Conservation (phyloP, 2,888 invertebrate species). For the Mesorhabditis belari region DNA sequence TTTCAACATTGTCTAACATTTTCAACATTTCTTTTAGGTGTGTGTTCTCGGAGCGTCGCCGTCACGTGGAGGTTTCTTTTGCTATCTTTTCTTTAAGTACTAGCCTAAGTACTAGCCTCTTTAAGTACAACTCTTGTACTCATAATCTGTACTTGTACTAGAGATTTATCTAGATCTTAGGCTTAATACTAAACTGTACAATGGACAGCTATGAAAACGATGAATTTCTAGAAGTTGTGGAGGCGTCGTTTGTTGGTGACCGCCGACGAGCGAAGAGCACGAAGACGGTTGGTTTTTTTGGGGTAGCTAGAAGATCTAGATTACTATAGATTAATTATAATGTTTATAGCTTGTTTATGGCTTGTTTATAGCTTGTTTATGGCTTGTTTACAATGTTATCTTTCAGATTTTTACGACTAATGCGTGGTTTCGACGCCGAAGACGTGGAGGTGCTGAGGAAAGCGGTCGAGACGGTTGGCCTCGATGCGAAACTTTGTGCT, state of each 20-base stretch:
- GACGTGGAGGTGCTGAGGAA: slow-evolving; percentile 49
- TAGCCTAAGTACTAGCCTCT: too few species aligned
- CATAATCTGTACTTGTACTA: too few species aligned
- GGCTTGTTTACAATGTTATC: not conserved
- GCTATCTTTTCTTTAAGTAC: too few species aligned
- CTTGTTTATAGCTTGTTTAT: too few species aligned
- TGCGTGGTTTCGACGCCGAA: slow-evolving; percentile 52
- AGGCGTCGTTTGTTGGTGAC: slow-evolving; percentile 38
- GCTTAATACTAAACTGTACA: too few species aligned
- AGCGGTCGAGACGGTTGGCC: slow-evolving; percentile 35
- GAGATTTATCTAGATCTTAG: too few species aligned
- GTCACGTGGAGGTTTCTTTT: slow-evolving; percentile 50
- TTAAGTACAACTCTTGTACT: too few species aligned
- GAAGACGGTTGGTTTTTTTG: slow-evolving; percentile 20
- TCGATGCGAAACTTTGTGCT: slow-evolving; percentile 42
- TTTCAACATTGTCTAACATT: too few species aligned
- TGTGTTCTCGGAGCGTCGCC: slow-evolving; percentile 41
- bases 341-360: too few species aligned
- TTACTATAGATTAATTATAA: too few species aligned
- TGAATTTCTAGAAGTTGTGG: slow-evolving; percentile 29
- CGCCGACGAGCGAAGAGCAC: slow-evolving; percentile 46
- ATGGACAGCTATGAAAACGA: too few species aligned
- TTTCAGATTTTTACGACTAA: slow-evolving; percentile 45
- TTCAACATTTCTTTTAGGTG: slow-evolving; percentile 14
- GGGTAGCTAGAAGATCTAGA: not conserved